phyloP scores from a whole-genome alignment of 2,113 vertebrate species.

The Nymphicus hollandicus region DNA sequence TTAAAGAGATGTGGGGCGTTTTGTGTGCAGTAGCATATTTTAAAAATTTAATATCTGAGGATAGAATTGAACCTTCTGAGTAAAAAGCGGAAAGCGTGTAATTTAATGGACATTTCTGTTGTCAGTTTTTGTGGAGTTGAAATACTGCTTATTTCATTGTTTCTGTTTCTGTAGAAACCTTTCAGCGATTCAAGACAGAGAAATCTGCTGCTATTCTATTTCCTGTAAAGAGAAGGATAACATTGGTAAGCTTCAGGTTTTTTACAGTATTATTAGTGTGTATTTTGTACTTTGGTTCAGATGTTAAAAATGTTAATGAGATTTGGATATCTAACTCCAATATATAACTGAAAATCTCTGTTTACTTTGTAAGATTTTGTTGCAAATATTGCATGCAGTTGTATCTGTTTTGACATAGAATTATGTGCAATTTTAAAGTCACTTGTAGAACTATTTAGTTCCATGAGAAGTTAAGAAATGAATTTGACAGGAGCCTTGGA shows the following conservation, averaged over 20 bases:
- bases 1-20: background rate
- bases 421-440: background rate
- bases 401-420: background rate
- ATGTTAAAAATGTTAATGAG: background rate
- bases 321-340: background rate
- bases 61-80: background rate
- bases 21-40: background rate
- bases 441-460: background rate
- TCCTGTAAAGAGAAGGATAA: slow-evolving; percentile 88
- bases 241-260: slow-evolving; percentile 70
- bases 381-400: background rate
- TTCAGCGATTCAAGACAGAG: slow-evolving; percentile 83
- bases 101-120: background rate
- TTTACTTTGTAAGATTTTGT: background rate
- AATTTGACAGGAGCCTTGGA: background rate
- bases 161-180: slow-evolving; percentile 74
- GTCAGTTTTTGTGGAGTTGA: background rate
- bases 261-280: background rate
- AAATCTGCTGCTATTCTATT: slow-evolving; percentile 86
- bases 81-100: background rate
- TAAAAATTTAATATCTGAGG: background rate
- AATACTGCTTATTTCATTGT: background rate
- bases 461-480: background rate
- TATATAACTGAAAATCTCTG: background rate
- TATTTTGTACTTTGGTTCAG: background rate